Base-by-base conservation (phyloP, 2,888 invertebrate genomes). In the Chydorus sphaericus region DNA sequence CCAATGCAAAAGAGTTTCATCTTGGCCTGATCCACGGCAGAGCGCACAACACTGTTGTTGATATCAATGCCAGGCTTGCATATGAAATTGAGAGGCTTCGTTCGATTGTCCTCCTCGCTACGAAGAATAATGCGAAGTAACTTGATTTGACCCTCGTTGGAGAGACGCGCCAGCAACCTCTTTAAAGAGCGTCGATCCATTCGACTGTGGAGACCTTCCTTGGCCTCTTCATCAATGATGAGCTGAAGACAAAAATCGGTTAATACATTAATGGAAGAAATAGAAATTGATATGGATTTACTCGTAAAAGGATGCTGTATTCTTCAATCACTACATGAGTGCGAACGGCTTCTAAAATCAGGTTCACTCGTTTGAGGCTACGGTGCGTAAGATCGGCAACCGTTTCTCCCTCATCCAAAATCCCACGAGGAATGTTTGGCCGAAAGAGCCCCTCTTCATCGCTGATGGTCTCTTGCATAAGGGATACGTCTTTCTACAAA, bases 131-230 rank as follows among this genome's bases (percentile, higher is more conserved):
- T 65, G 58, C 65, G 65, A 20, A 75, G 72, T 18, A 74, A 70
- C 65, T 77, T 76, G 6, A 82, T 67, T 56, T 76, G 73, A 10
- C 78, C 77, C 48, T 78, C 78, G 55, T 69, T 68, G 1, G 75
- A 73, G 57, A 86, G 68, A 56, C 75, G 73, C 26, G 71, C 69
- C 20, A 83, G 65, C 16, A 85, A 65, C 16, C 83, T 73, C 7
- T 73, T 65, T 26, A 85, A 64, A 0, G 84, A 80, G 65, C 80
- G 82, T 59, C 76, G 76, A 65, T 83, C 83, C 48, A 80, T 76
- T 56, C 70, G 74, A 1, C 74, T 76, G 6, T 71, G 66, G 50
- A 72, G 70, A 0, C 77, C 77, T 66, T 77, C 76, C 56, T 71
- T 69, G 56, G 70, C 69, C 66, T 81, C 80, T 56, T 73, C 71